Evolutionary conservation across 2,797 vertebrate genomes (phyloP).

Genomic region (Leuciscus waleckii): DNA sequence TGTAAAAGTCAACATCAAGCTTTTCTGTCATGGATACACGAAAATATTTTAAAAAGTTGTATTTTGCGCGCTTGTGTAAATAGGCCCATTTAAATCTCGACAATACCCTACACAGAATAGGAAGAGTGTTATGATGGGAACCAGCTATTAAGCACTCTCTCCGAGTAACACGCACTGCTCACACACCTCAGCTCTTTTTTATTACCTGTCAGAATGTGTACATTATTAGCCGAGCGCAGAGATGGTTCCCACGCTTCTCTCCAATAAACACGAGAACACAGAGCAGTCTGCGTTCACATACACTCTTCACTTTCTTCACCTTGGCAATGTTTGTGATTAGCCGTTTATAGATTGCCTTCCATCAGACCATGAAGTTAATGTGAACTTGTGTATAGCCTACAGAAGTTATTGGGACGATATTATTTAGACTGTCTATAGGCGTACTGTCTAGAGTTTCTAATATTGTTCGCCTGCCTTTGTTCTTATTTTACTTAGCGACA

Average conservation of each 20-base stretch:
- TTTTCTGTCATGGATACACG: not conserved
- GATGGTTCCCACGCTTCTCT: slow-evolving; percentile 56
- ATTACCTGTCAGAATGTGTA: slow-evolving; percentile 58
- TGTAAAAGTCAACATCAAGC: not conserved
- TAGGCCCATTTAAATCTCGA: not conserved
- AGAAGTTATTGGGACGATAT: not conserved
- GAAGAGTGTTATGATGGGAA: slow-evolving; percentile 51
- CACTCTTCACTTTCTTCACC: slow-evolving; percentile 15
- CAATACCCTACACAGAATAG: not conserved
- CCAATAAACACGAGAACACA: not conserved
- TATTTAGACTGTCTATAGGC: not conserved
- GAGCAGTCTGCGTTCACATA: slow-evolving; percentile 23
- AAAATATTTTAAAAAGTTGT: not conserved
- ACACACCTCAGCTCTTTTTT: slow-evolving; percentile 51
- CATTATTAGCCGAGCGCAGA: not conserved
- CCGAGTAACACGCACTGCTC: slow-evolving; percentile 24
- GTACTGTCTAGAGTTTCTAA: not conserved
- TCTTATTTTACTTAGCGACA: not conserved
- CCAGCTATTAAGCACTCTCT: not conserved
- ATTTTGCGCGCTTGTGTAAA: not conserved
- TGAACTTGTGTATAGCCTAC: too few species aligned
- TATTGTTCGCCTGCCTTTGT: not conserved
- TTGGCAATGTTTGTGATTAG: not conserved
- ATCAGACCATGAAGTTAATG: not conserved
- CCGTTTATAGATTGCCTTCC: not conserved